These are phyloP conservation scores for Napeogenes inachia DNA, from an alignment of 2,888 invertebrate species.

Conservation along the genomic window DNA sequence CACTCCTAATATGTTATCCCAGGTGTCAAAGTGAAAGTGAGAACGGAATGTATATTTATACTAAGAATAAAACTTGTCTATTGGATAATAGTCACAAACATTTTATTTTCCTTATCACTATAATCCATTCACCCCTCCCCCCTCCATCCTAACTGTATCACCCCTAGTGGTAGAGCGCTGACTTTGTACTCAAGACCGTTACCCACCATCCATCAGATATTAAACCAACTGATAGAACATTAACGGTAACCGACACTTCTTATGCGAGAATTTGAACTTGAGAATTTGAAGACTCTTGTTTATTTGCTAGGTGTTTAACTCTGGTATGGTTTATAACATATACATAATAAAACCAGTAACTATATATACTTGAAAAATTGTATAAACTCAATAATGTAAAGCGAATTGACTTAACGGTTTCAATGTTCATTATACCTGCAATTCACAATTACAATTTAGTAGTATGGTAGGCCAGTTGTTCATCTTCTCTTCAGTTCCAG, in stretches of 20 bases:
- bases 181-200: slow-evolving; percentile 53
- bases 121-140: slow-evolving; percentile 7
- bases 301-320: background rate
- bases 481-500: no score
- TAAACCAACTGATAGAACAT: slow-evolving; percentile 58
- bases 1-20: slow-evolving; percentile 1
- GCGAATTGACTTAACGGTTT: no score
- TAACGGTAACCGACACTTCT: slow-evolving; percentile 59
- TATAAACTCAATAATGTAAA: no score
- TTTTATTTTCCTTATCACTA: no score
- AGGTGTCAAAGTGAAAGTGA: slow-evolving; percentile 2
- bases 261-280: slow-evolving; percentile 28
- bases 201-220: slow-evolving; percentile 62
- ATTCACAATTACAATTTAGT: no score
- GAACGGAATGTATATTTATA: background rate
- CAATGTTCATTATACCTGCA: no score
- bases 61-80: background rate
- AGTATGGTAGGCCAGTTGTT: no score
- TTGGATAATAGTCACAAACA: background rate
- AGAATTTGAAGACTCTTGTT: background rate
- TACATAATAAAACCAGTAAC: no score
- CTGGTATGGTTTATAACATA: background rate
- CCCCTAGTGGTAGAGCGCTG: slow-evolving; percentile 31
- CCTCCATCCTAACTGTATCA: slow-evolving; percentile 38
- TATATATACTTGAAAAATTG: no score